phyloP scores from a whole-genome alignment of 2,797 vertebrate genomes.

The Pteronotus mesoamericanus region DNA sequence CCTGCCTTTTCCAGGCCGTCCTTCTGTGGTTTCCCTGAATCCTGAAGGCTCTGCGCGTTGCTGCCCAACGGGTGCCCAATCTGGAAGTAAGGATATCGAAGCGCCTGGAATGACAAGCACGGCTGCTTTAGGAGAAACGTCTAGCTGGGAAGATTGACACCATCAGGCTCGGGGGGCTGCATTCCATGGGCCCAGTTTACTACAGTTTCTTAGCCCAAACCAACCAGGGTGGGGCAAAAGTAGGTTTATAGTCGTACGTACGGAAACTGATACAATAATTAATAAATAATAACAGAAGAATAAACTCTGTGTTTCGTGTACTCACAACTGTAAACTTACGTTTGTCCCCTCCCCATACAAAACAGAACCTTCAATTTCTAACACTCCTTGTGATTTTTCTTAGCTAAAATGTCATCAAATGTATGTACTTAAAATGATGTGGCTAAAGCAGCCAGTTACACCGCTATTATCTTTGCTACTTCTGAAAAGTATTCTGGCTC shows the following conservation, averaged over 20 bases:
- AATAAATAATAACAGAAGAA: neutral
- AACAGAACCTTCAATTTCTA: neutral
- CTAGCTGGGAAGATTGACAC: neutral
- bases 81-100: conserved; percentile 93
- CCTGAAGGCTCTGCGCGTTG: conserved; percentile 85
- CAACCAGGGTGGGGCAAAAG: neutral
- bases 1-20: conserved; percentile 80
- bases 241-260: neutral
- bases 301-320: neutral
- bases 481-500: neutral
- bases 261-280: neutral
- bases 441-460: neutral
- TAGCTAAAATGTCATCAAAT: neutral
- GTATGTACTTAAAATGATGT: neutral
- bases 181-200: neutral
- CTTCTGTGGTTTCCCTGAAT: conserved; percentile 85
- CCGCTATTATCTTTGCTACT: neutral
- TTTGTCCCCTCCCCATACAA: neutral
- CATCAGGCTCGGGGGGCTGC: neutral
- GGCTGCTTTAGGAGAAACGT: neutral
- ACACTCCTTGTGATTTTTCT: neutral
- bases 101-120: conserved; percentile 83
- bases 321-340: neutral
- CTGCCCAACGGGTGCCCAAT: conserved; percentile 90
- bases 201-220: neutral